These are phyloP conservation scores for Amphiprion ocellaris DNA, from an alignment of 2,113 vertebrate genomes.

Conservation along the genomic window DNA sequence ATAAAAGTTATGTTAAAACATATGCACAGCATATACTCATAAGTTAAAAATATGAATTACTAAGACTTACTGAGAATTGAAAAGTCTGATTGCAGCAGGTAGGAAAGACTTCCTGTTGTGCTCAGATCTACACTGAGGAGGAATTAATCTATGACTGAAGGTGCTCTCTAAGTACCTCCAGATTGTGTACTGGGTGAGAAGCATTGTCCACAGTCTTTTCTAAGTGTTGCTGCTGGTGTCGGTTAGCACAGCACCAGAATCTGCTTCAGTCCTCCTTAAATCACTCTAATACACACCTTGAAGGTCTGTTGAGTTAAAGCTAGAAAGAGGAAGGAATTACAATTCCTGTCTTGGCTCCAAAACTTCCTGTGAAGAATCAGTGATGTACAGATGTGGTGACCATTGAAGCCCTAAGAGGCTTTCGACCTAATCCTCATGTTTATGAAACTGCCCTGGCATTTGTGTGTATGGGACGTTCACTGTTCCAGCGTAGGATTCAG, in stretches of 20 bases:
- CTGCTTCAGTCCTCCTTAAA: not conserved
- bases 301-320: too few species aligned
- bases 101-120: too few species aligned
- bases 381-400: conserved; percentile 49
- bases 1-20: too few species aligned
- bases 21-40: too few species aligned
- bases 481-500: not conserved
- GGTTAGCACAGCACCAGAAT: too few species aligned
- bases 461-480: conserved; percentile 9
- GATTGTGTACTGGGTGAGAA: too few species aligned
- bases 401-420: conserved; percentile 20
- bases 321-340: conserved; percentile 31
- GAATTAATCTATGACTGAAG: too few species aligned
- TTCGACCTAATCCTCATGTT: conserved; percentile 57
- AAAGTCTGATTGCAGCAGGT: too few species aligned
- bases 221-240: not conserved
- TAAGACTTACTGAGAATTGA: too few species aligned
- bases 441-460: conserved; percentile 16
- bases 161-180: too few species aligned
- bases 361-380: conserved; percentile 24
- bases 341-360: conserved; percentile 42
- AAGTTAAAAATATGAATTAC: too few species aligned
- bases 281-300: not conserved
- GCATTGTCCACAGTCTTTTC: not conserved
- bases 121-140: too few species aligned